Base-by-base conservation (phyloP, 2,888 invertebrate species). In the Epiblema foenella region DNA sequence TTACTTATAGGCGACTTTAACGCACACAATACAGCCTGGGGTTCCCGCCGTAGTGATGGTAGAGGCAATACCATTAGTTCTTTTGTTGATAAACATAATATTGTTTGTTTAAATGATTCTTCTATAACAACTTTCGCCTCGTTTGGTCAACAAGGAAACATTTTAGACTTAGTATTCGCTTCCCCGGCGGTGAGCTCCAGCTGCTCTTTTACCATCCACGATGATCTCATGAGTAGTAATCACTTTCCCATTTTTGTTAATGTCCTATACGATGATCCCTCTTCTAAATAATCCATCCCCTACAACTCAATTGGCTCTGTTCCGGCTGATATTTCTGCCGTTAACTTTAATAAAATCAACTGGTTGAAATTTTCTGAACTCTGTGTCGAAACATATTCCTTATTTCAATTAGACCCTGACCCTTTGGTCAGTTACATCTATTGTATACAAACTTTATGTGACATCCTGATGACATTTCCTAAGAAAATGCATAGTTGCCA, bases 1-100 rank as follows among this genome's bases (percentile, higher is more conserved):
- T 46, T 60, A n/a, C 42, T 60, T 2, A 60, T 60, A 46, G 60
- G 60, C 15, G 60, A 60, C n/a, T 46, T 60, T 46, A 60, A 60
- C 24, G 60, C 60, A 5, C 46, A 60, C 24, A 46, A 62, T 46
- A 12, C n/a, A 9, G 20, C 49, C 2, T 60, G 60, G 60, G 42
- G 60, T 20, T 42, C 20, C 11, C 42, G 60, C 7, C 11, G 20
- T n/a, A 49, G 49, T 46, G 42, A 60, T n/a, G 20, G 60, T 8
- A 24, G 60, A 46, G 60, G 60, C 20, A 60, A 60, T 60, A 24
- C 8, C n/a, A 12, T 60, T 24, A 20, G 42, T 60, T 42, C 60
- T n/a, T 60, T 24, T 60, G 46, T 49, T 1, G 60, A 60, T 10
- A n/a, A 12, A 7, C 15, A 42, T 24, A 46, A 46, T n/a, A 20